Evolutionary conservation across 1,140 invertebrate species (phyloP), one percentile per base, ranked within the genome.

Genomic region (Saxidomus purpurata): DNA sequence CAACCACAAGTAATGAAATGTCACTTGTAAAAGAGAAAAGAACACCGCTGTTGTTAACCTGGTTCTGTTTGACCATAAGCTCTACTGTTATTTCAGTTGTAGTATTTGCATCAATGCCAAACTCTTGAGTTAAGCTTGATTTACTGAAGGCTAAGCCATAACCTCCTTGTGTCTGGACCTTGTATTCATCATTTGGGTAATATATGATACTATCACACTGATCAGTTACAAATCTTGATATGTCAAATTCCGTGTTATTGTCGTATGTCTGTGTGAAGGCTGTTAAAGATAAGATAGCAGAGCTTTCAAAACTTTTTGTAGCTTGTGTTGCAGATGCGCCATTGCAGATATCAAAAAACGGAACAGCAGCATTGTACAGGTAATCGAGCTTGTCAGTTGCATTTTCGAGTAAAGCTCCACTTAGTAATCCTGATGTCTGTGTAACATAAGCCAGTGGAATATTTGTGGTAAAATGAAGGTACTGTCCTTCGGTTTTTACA

Each of bases 1-100:
- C 25, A 8, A 89, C 52, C 13, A 89, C 0, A 31, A 59, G 17
- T 17, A 87, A 40, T 13, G 69, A 52, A 0, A 43, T 28, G 8
- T 77, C 19, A 36, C 89, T 89, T 1, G 92, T 85, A 79, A 90
- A 93, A 22, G 90, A 85, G 74, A 93, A 92, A 43, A 93, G 17
- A 2, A 90, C 86, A 47, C 91, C 91, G 17, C 92, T 67, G 2
- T 88, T 47, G 0, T 86, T 77, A 28, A 31, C 52, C 28, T 77
- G 49, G 31, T 77, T 85, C 36, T 77, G 59, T 87, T 88, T 80
- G 3, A 92, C 88, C 43, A 89, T 47, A 19, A 92, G 74, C 43
- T 93, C 92, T 25, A 93, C 71, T 17, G 89, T 92, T 22, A 92
- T 36, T 38, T 91, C 87, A 67, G 69, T 4, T 0, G 49, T 52